Evolutionary conservation across 2,888 invertebrate genomes (phyloP).

Genomic region (Aromia moschata): DNA sequence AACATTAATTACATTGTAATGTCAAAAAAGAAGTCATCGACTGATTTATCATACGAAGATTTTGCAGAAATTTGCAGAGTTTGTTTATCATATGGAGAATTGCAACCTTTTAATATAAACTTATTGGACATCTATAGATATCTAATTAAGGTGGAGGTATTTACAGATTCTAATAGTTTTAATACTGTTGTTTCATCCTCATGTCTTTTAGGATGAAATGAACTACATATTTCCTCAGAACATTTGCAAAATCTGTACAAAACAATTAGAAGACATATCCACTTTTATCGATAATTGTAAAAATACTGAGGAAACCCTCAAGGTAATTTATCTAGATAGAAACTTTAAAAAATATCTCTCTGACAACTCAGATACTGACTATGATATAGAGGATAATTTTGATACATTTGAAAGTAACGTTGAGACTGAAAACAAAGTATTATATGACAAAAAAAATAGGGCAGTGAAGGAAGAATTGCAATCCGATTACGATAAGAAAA

Average conservation of each 20-base stretch:
- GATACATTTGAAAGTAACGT: not conserved
- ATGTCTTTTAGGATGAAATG: slow-evolving; percentile 8
- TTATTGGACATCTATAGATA: slow-evolving; percentile 4
- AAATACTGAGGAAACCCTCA: slow-evolving; percentile 23
- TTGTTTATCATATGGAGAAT: slow-evolving; percentile 26
- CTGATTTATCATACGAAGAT: slow-evolving; percentile 20
- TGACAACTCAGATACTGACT: slow-evolving; percentile 4
- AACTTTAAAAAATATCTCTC: slow-evolving; percentile 7
- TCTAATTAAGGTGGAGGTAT: slow-evolving; percentile 5
- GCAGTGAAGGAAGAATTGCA: not conserved
- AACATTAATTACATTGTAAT: not conserved
- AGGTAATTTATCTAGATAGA: slow-evolving; percentile 13
- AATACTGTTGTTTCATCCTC: not conserved
- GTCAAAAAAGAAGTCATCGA: not conserved
- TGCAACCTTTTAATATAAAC: slow-evolving; percentile 27
- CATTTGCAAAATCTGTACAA: slow-evolving; percentile 31
- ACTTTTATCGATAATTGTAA: slow-evolving; percentile 29
- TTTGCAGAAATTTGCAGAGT: slow-evolving; percentile 35
- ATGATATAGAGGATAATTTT: slow-evolving; percentile 5
- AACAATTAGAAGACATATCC: slow-evolving; percentile 25
- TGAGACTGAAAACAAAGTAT: slow-evolving; percentile 15
- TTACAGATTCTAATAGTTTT: not conserved
- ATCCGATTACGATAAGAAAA: not conserved
- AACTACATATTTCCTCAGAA: slow-evolving; percentile 26
- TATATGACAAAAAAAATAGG: not conserved